Percentiles rank a stretch among this genome's conserved stretches.
These are phyloP conservation scores for Intellagama lesueurii DNA, from an alignment of 2,797 vertebrate species.

Conservation along the genomic window DNA sequence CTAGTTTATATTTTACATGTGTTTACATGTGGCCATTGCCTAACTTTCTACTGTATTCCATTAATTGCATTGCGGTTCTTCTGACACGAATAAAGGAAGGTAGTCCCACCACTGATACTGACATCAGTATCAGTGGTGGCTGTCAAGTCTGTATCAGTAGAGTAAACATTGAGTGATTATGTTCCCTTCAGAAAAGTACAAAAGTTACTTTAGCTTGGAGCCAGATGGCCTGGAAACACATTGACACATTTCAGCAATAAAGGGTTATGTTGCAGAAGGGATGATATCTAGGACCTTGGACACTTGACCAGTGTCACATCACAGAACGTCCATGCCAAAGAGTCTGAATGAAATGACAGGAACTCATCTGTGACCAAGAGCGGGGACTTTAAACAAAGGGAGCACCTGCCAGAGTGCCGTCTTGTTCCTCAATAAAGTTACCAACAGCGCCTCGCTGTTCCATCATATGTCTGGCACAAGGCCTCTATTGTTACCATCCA, in stretches of 20 bases:
- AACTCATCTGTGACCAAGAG: slow-evolving; percentile 77
- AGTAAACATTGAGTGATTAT: slow-evolving; percentile 51
- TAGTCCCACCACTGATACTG: no score
- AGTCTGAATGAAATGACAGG: slow-evolving; percentile 69
- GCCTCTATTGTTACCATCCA: slow-evolving; percentile 83
- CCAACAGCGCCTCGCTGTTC: slow-evolving; percentile 77
- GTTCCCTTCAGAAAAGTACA: slow-evolving; percentile 49
- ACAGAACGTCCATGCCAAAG: slow-evolving; percentile 56
- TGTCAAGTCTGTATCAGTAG: slow-evolving; percentile 31
- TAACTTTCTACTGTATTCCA: no score
- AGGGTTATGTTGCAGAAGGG: slow-evolving; percentile 64
- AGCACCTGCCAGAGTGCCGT: slow-evolving; percentile 87
- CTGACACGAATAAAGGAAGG: no score
- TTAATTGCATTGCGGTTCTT: no score
- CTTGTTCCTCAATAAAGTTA: slow-evolving; percentile 75
- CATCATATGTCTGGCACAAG: slow-evolving; percentile 89
- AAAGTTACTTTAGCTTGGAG: slow-evolving; percentile 64
- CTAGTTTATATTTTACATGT: no score
- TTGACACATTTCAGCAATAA: slow-evolving; percentile 67
- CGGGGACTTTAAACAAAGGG: slow-evolving; percentile 83
- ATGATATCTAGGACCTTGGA: slow-evolving; percentile 63
- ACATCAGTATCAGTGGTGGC: background rate
- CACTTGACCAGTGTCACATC: slow-evolving; percentile 73
- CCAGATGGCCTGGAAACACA: slow-evolving; percentile 67
- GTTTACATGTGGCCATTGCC: no score